Evolutionary conservation across 2,113 vertebrate genomes (phyloP).

Genomic region (Propithecus coquereli): DNA sequence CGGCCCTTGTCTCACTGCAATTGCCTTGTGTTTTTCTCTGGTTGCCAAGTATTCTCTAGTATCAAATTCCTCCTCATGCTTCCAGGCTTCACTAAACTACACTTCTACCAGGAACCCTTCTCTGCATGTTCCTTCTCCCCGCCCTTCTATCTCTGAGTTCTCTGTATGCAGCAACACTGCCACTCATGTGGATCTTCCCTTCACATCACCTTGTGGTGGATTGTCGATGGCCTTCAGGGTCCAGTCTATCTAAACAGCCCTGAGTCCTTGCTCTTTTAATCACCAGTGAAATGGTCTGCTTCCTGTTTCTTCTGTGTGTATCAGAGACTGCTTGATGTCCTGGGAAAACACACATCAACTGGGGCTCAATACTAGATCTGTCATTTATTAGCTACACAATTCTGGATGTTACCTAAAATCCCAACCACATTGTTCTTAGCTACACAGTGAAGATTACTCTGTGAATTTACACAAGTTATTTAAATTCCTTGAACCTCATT

Average conservation of each 20-base stretch:
- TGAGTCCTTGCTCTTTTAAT: not conserved
- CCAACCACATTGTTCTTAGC: not conserved
- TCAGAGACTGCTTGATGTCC: not conserved
- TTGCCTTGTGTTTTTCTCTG: not conserved
- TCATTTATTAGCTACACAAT: not conserved
- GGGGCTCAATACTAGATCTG: not conserved
- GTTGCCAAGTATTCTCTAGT: not conserved
- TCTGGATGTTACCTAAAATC: not conserved
- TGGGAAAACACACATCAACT: not conserved
- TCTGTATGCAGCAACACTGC: accelerated
- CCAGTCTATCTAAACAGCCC: not conserved
- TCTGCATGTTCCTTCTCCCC: not conserved
- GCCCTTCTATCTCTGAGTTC: too few species aligned
- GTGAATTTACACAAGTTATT: constrained; percentile 5
- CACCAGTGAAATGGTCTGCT: not conserved
- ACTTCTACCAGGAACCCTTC: not conserved
- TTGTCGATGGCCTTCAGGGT: too few species aligned
- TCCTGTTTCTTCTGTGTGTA: not conserved
- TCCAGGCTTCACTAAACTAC: not conserved
- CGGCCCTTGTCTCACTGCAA: not conserved
- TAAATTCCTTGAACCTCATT: not conserved
- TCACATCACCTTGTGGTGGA: accelerated
- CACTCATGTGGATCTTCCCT: not conserved
- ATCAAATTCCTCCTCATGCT: constrained; percentile 12
- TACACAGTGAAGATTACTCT: not conserved